A percentile compares a stretch with the other conserved stretches of the same genome.
These are phyloP conservation scores for Drosophila miranda DNA, from an alignment of 1,140 invertebrate species.

Conservation along the genomic window DNA sequence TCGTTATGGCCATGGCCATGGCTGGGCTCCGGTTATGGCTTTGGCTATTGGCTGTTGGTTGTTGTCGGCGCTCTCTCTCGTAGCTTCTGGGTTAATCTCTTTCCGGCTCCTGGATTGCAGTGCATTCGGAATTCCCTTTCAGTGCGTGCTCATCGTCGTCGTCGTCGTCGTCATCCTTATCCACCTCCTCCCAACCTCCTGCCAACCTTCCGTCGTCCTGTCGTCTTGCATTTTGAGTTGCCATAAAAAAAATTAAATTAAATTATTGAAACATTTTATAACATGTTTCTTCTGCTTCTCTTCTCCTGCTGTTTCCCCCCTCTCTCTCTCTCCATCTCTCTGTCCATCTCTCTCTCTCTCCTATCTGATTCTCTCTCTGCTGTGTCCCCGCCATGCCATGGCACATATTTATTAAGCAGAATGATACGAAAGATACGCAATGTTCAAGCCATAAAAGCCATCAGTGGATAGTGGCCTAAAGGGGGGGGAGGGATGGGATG, in stretches of 20 bases:
- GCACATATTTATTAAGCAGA: slow-evolving; percentile 64
- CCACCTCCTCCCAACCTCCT: not conserved
- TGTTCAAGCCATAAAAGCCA: slow-evolving; percentile 60
- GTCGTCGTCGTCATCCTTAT: slow-evolving; percentile 9
- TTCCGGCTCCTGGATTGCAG: slow-evolving; percentile 26
- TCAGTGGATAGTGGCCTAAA: slow-evolving; percentile 58
- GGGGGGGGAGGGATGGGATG: not conserved
- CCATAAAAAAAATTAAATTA: slow-evolving; percentile 60
- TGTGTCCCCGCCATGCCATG: not conserved
- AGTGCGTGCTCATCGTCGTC: slow-evolving; percentile 8
- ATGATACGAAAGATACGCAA: slow-evolving; percentile 14
- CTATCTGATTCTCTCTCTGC: not conserved
- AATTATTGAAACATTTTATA: slow-evolving; percentile 76
- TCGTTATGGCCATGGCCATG: not conserved
- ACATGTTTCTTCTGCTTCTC: slow-evolving; percentile 43
- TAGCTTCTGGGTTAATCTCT: slow-evolving; percentile 34
- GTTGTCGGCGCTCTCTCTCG: not conserved
- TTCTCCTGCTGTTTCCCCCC: not conserved
- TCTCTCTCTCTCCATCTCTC: not conserved
- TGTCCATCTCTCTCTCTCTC: not conserved
- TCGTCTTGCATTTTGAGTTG: slow-evolving; percentile 23
- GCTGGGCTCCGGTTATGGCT: not conserved
- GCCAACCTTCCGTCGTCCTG: not conserved
- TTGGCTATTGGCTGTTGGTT: not conserved
- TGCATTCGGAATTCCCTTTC: slow-evolving; percentile 51